Base-by-base conservation (phyloP, 2,888 invertebrate species). In the Ennomos quercinarius region DNA sequence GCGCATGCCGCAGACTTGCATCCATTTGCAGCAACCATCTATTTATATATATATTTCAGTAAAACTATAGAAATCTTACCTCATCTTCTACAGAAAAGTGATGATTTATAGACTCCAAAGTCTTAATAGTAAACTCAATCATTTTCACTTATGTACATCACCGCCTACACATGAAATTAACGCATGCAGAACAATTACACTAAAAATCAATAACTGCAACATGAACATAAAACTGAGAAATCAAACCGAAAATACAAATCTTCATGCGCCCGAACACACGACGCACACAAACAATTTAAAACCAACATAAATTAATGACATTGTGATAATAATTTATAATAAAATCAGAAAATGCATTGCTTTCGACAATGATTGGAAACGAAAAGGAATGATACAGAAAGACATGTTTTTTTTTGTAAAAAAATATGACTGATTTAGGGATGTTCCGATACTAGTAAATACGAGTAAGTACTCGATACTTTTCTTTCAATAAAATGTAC, bases 111-210 rank as follows among this genome's bases (percentile, higher is more conserved):
- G 97, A 96, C 93, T 98, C 98, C 81, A 98, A 93, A 63, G 98
- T 98, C 91, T 97, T 98, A 73, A 98, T 96, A 71, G 96, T 98
- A 75, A 98, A 93, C 75, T 96, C 95, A 92, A 98, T 96, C 96
- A 96, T 96, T 80, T 93, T 65, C 55, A 59, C 56, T 46, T 58
- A 10, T 11, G 48, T 46, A 44, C 51, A 52, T 54, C 51, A 41
- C 43, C 51, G 43, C 40, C 43, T 48, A 58, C 45, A 13, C 37
- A 45, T 12, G 45, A 47, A 45, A 35, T 47, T 38, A 50, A 35
- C 52, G 62, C 57, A 59, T 56, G 59, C 61, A 56, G 46, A 59
- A 10, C 42, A 13, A 35, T 49, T 49, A 55, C 56, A 57, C 50
- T 49, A 55, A 38, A 59, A 50, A 64, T 64, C 64, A 57, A 62